Evolutionary conservation across 2,888 invertebrate genomes (phyloP).

Genomic region (Drosophila crucigera): DNA sequence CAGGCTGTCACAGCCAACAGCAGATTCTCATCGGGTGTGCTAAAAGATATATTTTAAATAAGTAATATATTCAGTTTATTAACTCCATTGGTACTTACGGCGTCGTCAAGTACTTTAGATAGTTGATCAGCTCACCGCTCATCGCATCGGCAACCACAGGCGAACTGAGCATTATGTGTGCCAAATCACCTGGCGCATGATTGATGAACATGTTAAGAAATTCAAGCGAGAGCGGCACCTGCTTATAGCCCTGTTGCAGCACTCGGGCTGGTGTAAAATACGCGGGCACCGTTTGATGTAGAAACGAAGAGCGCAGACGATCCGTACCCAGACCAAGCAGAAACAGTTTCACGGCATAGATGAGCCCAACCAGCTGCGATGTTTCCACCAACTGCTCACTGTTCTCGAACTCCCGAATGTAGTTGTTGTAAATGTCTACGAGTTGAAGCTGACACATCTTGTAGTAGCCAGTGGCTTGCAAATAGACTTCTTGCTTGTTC

Average conservation of each 20-base stretch:
- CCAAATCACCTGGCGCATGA: constrained; percentile 80
- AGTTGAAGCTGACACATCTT: constrained; percentile 84
- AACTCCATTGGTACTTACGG: constrained; percentile 67
- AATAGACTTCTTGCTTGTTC: constrained; percentile 83
- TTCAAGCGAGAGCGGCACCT: constrained; percentile 81
- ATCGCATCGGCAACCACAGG: constrained; percentile 84
- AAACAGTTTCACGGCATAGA: constrained; percentile 83
- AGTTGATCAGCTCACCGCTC: constrained; percentile 81
- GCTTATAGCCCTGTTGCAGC: constrained; percentile 71
- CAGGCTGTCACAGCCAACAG: constrained; percentile 83
- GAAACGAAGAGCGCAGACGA: constrained; percentile 78
- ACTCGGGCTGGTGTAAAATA: constrained; percentile 73
- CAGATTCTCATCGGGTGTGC: constrained; percentile 79
- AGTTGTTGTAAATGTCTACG: constrained; percentile 81
- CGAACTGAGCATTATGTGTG: constrained; percentile 82
- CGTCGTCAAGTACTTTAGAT: constrained; percentile 74
- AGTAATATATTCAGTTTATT: background rate
- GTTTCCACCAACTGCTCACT: constrained; percentile 49
- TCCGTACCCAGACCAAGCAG: constrained; percentile 80
- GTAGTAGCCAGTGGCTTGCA: constrained; percentile 84
- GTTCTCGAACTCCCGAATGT: constrained; percentile 70
- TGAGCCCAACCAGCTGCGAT: constrained; percentile 76
- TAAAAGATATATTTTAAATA: constrained; percentile 8
- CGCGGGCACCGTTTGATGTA: constrained; percentile 80
- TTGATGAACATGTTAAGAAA: constrained; percentile 84